Percentiles rank a stretch among this genome's conserved stretches.
phyloP scores from a whole-genome alignment of 2,888 invertebrate genomes.

The Chrysomela aeneicollis region DNA sequence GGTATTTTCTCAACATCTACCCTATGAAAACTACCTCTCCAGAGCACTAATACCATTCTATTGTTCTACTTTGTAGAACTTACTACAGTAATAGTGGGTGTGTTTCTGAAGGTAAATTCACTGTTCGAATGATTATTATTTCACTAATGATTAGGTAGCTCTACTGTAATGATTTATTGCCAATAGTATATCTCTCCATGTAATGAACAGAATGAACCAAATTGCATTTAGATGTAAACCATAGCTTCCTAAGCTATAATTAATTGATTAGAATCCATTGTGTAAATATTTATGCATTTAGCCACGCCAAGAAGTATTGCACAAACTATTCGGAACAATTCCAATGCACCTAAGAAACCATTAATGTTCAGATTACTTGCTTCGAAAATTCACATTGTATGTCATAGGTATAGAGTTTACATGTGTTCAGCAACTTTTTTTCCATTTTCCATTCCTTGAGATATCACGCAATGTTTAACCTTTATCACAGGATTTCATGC shows the following conservation, averaged over 20 bases:
- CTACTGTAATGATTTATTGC: slow-evolving; percentile 9
- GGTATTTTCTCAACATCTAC: too few relatives aligned
- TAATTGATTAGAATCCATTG: slow-evolving; percentile 10
- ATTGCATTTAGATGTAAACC: not conserved
- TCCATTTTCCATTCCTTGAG: slow-evolving; percentile 2
- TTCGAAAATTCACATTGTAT: slow-evolving; percentile 7
- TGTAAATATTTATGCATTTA: slow-evolving; percentile 7
- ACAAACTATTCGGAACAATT: slow-evolving; percentile 9
- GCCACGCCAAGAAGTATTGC: slow-evolving; percentile 13
- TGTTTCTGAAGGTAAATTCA: not conserved
- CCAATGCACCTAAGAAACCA: slow-evolving; percentile 6
- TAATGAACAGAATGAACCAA: not conserved
- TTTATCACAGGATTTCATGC: slow-evolving; percentile 12
- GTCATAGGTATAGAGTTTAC: slow-evolving; percentile 13
- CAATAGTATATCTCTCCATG: not conserved
- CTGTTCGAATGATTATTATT: not conserved
- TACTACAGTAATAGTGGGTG: not conserved
- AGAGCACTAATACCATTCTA: too few relatives aligned
- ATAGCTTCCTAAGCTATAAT: not conserved
- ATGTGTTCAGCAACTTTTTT: slow-evolving; percentile 13
- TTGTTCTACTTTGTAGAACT: too few relatives aligned
- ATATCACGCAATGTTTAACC: slow-evolving; percentile 18
- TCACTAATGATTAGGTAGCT: slow-evolving; percentile 2
- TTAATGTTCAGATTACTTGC: not conserved
- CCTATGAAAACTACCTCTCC: too few relatives aligned